phyloP scores from a whole-genome alignment of 2,888 invertebrate genomes.

The Drosophila lacicola region DNA sequence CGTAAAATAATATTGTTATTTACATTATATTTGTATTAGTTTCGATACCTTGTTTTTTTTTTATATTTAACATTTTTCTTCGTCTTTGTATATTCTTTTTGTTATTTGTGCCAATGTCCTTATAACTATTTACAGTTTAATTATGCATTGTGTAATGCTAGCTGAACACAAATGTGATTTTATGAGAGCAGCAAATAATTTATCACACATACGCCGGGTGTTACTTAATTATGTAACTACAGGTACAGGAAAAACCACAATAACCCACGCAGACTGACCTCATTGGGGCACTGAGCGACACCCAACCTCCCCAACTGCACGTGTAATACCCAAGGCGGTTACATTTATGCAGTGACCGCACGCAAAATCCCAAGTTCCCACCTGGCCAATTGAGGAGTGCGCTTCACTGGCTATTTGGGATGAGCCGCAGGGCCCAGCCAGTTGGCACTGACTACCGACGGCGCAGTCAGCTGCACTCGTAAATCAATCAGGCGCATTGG shows the following conservation, averaged over 20 bases:
- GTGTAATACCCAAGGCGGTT: conserved; percentile 4
- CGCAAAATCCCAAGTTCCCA: conserved; percentile 16
- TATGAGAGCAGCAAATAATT: conserved; percentile 16
- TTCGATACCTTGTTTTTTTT: too few species aligned
- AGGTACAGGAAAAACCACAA: conserved; percentile 10
- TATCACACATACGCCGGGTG: conserved; percentile 28
- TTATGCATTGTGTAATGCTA: not conserved
- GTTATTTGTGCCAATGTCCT: too few species aligned
- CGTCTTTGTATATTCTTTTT: too few species aligned
- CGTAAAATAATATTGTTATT: too few species aligned
- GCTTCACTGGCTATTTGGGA: conserved; percentile 29
- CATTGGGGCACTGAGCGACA: not conserved
- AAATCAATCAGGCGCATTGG: conserved; percentile 74
- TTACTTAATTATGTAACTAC: conserved; percentile 30
- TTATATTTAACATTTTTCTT: too few species aligned
- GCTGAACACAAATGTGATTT: conserved; percentile 8
- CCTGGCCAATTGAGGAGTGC: conserved; percentile 26
- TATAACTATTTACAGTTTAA: too few species aligned
- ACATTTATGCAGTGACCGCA: conserved; percentile 22
- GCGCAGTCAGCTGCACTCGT: conserved; percentile 50
- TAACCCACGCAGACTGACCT: conserved; percentile 4
- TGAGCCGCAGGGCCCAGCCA: conserved; percentile 20
- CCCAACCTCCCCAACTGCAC: not conserved
- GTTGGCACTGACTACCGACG: not conserved
- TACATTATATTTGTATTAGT: too few species aligned